These are phyloP conservation scores for Gnathonemus longibarbis DNA, from an alignment of 2,113 vertebrate species.

Conservation along the genomic window DNA sequence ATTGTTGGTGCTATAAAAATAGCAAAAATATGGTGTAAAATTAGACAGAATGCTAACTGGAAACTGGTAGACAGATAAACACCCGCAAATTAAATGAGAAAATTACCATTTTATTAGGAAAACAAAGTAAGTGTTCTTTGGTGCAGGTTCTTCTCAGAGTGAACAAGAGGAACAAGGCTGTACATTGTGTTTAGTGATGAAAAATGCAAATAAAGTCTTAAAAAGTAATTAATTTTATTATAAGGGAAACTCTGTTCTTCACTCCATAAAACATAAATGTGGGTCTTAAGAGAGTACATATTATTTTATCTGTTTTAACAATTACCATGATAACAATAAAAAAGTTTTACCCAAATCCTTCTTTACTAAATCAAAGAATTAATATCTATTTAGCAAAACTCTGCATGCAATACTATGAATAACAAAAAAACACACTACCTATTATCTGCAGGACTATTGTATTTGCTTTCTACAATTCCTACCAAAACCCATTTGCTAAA, in stretches of 20 bases:
- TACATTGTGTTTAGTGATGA: background rate
- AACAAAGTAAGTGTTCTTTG: constrained; percentile 3
- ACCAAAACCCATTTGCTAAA: constrained; percentile 8
- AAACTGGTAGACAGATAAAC: background rate
- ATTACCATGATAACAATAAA: constrained; percentile 13
- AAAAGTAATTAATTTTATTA: constrained; percentile 26
- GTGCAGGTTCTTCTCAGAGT: background rate
- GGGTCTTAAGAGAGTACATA: constrained; percentile 22
- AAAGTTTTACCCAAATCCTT: constrained; percentile 11
- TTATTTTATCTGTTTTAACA: constrained; percentile 26
- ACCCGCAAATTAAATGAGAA: background rate
- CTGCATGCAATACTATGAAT: constrained; percentile 26
- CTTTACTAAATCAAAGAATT: constrained; percentile 19
- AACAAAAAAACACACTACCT: background rate
- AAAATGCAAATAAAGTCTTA: background rate
- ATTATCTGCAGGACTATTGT: constrained; percentile 11
- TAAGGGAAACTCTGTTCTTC: constrained; percentile 23
- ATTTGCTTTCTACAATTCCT: constrained; percentile 9
- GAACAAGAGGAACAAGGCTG: constrained; percentile 6
- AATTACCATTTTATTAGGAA: constrained; percentile 5
- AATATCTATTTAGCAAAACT: constrained; percentile 12
- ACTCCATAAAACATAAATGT: constrained; percentile 19
- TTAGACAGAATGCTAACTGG: background rate
- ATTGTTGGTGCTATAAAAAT: background rate
- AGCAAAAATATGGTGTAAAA: background rate